A percentile compares a stretch with the other conserved stretches of the same genome.
Evolutionary conservation across 2,888 invertebrate species (phyloP).

Genomic region (Syrista parreyssii): DNA sequence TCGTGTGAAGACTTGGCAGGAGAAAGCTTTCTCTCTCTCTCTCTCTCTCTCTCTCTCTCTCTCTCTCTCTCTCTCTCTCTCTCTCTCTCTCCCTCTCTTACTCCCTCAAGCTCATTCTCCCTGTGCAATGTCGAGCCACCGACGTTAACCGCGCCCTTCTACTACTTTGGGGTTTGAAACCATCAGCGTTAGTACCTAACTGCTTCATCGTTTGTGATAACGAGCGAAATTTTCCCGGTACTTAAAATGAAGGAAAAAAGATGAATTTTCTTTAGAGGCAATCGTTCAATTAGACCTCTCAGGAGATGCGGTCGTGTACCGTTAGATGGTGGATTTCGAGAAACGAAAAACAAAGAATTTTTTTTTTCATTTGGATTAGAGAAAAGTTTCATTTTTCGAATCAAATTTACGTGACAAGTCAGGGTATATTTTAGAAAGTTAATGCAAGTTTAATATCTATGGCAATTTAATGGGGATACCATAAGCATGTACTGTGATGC

Average conservation of each 20-base stretch:
- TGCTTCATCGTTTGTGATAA: neutral
- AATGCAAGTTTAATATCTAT: too few species aligned
- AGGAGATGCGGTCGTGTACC: neutral
- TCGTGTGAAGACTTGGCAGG: neutral
- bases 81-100: too few species aligned
- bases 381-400: too few species aligned
- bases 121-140: neutral
- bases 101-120: neutral
- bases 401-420: too few species aligned
- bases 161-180: neutral
- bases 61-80: neutral
- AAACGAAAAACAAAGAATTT: too few species aligned
- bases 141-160: neutral
- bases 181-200: neutral
- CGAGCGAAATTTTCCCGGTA: neutral
- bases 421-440: too few species aligned
- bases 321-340: too few species aligned
- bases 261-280: too few species aligned
- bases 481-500: too few species aligned
- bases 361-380: too few species aligned
- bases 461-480: neutral
- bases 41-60: neutral
- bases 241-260: neutral
- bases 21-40: neutral
- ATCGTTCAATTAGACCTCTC: neutral